Percentiles rank a stretch among this genome's conserved stretches.
These are phyloP conservation scores for Apogon hyalosoma DNA, from an alignment of 2,797 vertebrate genomes.

Conservation along the genomic window DNA sequence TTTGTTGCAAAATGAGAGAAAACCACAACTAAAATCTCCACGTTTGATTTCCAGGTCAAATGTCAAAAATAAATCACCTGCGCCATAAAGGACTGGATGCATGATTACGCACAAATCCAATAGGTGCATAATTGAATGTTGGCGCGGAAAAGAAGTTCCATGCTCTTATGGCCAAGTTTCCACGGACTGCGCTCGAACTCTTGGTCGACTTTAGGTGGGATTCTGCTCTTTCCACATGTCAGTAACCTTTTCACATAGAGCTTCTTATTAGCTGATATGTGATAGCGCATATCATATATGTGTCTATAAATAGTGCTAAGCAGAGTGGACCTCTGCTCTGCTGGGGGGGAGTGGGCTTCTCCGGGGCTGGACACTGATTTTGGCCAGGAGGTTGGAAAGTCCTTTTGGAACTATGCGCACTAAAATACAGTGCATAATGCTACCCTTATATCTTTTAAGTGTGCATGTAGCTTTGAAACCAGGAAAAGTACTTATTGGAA, in stretches of 20 bases:
- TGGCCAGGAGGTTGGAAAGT: slow-evolving; percentile 36
- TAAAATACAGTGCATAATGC: slow-evolving; percentile 19
- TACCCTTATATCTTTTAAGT: slow-evolving; percentile 21
- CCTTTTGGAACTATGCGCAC: slow-evolving; percentile 10
- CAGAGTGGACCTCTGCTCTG: slow-evolving; percentile 35
- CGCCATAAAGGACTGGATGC: slow-evolving; percentile 38
- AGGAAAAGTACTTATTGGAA: background rate
- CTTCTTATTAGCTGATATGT: slow-evolving; percentile 51
- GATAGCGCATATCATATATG: slow-evolving; percentile 60
- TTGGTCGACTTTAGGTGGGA: slow-evolving; percentile 14
- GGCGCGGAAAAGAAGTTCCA: slow-evolving; percentile 35
- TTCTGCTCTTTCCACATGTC: slow-evolving; percentile 10
- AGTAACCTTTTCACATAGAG: slow-evolving; percentile 31
- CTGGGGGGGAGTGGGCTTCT: slow-evolving; percentile 41
- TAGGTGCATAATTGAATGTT: slow-evolving; percentile 22
- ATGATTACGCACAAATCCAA: slow-evolving; percentile 66
- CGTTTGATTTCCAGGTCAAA: background rate
- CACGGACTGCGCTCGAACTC: slow-evolving; percentile 23
- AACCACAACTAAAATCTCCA: too few species aligned
- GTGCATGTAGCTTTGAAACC: slow-evolving; percentile 2
- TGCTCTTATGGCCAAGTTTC: slow-evolving; percentile 34
- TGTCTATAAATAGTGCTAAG: slow-evolving; percentile 65
- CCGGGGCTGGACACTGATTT: slow-evolving; percentile 50
- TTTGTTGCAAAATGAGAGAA: too few species aligned
- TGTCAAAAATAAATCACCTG: slow-evolving; percentile 46